phyloP scores from a whole-genome alignment of 2,797 vertebrate species.

The Heliangelus exortis region DNA sequence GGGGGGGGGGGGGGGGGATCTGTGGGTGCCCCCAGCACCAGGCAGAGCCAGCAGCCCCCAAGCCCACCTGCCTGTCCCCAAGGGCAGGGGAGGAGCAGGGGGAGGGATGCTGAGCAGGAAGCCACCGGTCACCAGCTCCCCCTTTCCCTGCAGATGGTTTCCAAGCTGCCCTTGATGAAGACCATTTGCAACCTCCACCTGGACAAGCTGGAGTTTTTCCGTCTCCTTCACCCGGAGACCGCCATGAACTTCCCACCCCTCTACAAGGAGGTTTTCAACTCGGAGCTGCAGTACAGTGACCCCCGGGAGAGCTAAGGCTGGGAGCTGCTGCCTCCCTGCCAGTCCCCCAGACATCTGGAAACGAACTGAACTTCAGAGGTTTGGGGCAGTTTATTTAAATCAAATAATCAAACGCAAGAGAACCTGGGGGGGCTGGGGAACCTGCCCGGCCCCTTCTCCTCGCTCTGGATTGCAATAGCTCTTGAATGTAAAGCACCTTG shows the following conservation, averaged over 20 bases:
- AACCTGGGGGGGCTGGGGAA: not conserved
- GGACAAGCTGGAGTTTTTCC: slow-evolving; percentile 93
- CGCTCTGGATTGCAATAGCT: slow-evolving; percentile 59
- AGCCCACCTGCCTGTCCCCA: rapidly evolving
- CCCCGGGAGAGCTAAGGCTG: slow-evolving; percentile 84
- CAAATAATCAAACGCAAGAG: slow-evolving; percentile 40
- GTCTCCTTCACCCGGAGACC: slow-evolving; percentile 88
- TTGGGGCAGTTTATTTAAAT: slow-evolving; percentile 43
- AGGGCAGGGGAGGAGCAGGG: rapidly evolving
- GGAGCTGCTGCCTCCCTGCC: not conserved
- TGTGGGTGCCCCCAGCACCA: rapidly evolving
- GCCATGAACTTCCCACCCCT: slow-evolving; percentile 89
- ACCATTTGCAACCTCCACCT: slow-evolving; percentile 93
- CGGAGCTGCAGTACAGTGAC: slow-evolving; percentile 88
- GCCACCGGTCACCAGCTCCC: not conserved
- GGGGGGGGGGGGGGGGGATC: too few species aligned
- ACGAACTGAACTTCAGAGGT: not conserved
- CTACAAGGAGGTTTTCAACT: slow-evolving; percentile 90
- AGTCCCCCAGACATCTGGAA: not conserved
- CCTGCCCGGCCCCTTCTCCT: not conserved
- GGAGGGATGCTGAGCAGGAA: not conserved
- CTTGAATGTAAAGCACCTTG: slow-evolving; percentile 77
- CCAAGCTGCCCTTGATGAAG: slow-evolving; percentile 90
- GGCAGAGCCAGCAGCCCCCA: not conserved
- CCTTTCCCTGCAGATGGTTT: slow-evolving; percentile 83